Evolutionary conservation across 2,113 vertebrate genomes (phyloP), one percentile per base, ranked within the genome.

Genomic region (Apodemus sylvaticus): DNA sequence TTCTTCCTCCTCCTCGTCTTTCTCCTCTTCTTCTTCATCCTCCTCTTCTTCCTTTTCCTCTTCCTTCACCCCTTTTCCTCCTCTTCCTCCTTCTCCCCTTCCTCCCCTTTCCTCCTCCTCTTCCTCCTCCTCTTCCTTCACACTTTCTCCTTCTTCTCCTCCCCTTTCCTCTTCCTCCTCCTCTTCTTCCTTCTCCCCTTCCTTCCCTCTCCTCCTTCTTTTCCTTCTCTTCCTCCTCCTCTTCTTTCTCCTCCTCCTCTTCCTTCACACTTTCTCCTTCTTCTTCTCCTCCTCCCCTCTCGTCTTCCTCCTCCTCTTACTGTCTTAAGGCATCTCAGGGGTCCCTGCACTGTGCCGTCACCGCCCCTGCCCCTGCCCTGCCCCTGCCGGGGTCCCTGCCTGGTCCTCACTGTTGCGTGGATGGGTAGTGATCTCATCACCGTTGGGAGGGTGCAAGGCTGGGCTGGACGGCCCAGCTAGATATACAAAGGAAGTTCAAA

Each of bases 221-320:
- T 14, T 7, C 14, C 14, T 36, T 36, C 34, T 16, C 68, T 16
- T 34, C 31, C 45, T 26, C 39, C 11, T 7, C 6, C 14, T 51
- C 42, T 48, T n/a, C 17, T 53, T 19, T 22, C 31, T n/a, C 24
- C 5, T 11, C 16, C 29, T 51, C 36, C 13, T 5, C 12, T 3
- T 14, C 5, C 4, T 24, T 22, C 55, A 3, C 55, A 5, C 3
- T 8, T 24, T 20, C 20, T 26, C 7, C 19, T 7, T 20, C n/a
- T 2, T 17, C 71, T 10, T 4, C 17, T 3, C 4, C 39, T 7
- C 7, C 36, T 45, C 26, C 20, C 20, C 71, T 12, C 14, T 55
- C 14, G 13, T 55, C 55, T 14, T 3, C 55, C 4, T 10, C 19
- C 55, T n/a, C 51, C 45, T 39, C 74, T 64, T 81, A 22, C 22